These are phyloP conservation scores for Parelbella ahira DNA, from an alignment of 2,888 invertebrate genomes.

Conservation along the genomic window DNA sequence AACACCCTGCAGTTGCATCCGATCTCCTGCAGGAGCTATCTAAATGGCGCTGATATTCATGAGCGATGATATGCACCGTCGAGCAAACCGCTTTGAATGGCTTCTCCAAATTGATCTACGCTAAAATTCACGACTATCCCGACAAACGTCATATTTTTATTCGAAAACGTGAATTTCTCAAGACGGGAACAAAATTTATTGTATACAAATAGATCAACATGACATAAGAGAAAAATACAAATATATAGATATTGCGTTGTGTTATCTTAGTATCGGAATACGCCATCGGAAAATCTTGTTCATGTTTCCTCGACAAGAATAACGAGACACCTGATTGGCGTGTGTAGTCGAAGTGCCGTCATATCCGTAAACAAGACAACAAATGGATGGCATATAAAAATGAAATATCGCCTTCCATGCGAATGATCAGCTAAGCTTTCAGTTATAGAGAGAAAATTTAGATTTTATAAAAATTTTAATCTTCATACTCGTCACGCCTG, in stretches of 20 bases:
- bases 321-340: constrained; percentile 17
- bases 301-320: constrained; percentile 5
- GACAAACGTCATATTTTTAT: no score
- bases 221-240: no score
- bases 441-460: no score
- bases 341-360: constrained; percentile 1
- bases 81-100: constrained; percentile 26
- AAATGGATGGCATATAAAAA: constrained; percentile 7
- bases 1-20: constrained; percentile 60
- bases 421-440: no score
- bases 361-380: constrained; percentile 14
- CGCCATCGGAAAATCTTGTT: constrained; percentile 7
- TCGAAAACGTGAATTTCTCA: no score
- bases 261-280: no score
- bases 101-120: constrained; percentile 20
- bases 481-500: no score
- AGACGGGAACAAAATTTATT: no score
- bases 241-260: no score
- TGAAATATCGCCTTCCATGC: not conserved
- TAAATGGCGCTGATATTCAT: constrained; percentile 34
- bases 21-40: constrained; percentile 46
- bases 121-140: constrained; percentile 20
- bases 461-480: no score
- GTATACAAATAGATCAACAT: no score
- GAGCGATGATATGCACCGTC: constrained; percentile 33